Base-by-base conservation (phyloP, 2,113 vertebrate species). In the Anarhynchus alexandrinus region DNA sequence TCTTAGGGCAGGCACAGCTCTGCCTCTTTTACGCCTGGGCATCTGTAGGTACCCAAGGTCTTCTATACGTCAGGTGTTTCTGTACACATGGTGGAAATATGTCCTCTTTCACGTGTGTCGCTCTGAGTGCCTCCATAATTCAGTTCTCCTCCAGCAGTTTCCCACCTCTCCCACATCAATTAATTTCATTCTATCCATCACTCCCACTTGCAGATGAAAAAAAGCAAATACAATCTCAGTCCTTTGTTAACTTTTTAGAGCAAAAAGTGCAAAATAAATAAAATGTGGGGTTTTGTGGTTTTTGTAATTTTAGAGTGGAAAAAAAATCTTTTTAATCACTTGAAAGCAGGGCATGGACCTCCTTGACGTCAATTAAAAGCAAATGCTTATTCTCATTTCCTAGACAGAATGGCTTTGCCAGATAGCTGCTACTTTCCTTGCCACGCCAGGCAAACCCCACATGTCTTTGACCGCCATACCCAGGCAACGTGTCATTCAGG, bases 401-500 rank as follows among this genome's bases (percentile, higher is more conserved):
- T 51, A 64, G 38, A 29, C 22, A 51, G 38, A 82, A 91, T 78
- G 34, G 49, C 16, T 94, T 81, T 77, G 38, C 36, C 36, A 54
- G 25, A 40, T 23, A 66, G 12, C 23, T 58, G 22, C 27, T 89
- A 20, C 55, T 76, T 88, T 76, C 32, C 80, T 80, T 81, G 23
- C 36, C 40, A 34, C 1, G 5, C 2, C 11, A 81, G 11, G 72
- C 42, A 32, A 91, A 84, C 83, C 12, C 6, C 58, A 43, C n/a
- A 72, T 61, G 83, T 72, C 38, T 88, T 80, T 83, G 22, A n/a
- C 38, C 59, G 29, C 22, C 21, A 5, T 49, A 47, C 8, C 2
- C 43, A 86, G 54, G 34, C 18, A 57, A 55, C 0, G 0, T 72
- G 43, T 61, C 66, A 62, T 8, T 52, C 32, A 69, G 20, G 14